phyloP scores from a whole-genome alignment of 2,797 vertebrate genomes.

The Nothura maculosa region DNA sequence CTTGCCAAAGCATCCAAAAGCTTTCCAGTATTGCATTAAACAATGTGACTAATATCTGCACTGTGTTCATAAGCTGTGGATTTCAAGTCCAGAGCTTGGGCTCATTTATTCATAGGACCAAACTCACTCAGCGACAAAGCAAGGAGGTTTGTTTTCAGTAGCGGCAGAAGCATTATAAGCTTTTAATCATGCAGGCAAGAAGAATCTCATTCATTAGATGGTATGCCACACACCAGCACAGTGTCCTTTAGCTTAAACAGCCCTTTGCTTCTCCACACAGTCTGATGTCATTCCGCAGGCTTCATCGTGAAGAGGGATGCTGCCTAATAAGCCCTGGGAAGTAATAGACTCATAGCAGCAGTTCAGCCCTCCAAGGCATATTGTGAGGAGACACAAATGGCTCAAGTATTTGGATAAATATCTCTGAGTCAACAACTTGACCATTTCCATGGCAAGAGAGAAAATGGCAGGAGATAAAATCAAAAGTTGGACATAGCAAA shows the following conservation, averaged over 20 bases:
- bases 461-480: neutral
- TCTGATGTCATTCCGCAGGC: neutral
- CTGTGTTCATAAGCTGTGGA: slow-evolving; percentile 4
- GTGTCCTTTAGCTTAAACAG: neutral
- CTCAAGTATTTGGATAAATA: neutral
- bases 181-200: neutral
- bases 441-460: neutral
- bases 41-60: slow-evolving; percentile 60
- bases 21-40: slow-evolving; percentile 43
- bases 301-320: neutral
- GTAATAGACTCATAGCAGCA: neutral
- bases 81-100: slow-evolving; percentile 20
- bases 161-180: neutral
- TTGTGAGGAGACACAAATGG: neutral
- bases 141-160: slow-evolving; percentile 11
- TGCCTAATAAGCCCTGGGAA: neutral
- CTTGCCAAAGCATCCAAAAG: slow-evolving; percentile 35
- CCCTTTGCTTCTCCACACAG: neutral
- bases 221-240: neutral
- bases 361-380: neutral
- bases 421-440: neutral
- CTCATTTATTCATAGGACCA: slow-evolving; percentile 25
- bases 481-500: neutral
- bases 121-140: neutral
- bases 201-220: neutral